These are phyloP conservation scores for Euglossa dilemma DNA, from an alignment of 1,140 invertebrate genomes.

Conservation along the genomic window DNA sequence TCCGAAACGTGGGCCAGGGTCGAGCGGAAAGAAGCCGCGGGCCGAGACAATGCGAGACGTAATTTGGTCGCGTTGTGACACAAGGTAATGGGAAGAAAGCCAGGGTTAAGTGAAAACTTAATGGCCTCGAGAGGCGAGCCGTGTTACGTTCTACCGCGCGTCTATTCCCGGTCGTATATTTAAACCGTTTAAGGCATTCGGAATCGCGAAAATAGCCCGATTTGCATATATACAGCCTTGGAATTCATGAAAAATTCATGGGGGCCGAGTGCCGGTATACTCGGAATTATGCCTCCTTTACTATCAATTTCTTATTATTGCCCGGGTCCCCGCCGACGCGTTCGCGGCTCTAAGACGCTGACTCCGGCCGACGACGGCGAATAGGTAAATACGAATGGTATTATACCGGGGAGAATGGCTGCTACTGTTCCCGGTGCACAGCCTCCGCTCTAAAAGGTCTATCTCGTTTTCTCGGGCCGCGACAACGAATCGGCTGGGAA, in stretches of 20 bases:
- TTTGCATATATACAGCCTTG: conserved; percentile 80
- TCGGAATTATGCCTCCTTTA: conserved; percentile 76
- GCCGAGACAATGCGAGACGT: neutral
- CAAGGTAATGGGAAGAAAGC: conserved; percentile 33
- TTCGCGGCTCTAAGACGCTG: conserved; percentile 32
- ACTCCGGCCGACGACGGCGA: conserved; percentile 33
- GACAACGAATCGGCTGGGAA: conserved; percentile 35
- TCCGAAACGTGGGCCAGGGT: neutral
- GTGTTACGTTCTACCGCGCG: conserved; percentile 75
- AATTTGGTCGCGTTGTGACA: conserved; percentile 32
- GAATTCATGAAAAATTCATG: conserved; percentile 81
- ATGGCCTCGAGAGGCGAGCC: conserved; percentile 75
- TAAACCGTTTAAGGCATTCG: conserved; percentile 79
- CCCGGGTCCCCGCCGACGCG: conserved; percentile 42
- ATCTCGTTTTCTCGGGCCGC: neutral
- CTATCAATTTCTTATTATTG: conserved; percentile 77
- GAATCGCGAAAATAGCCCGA: conserved; percentile 78
- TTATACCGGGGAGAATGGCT: conserved; percentile 32
- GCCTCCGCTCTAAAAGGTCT: conserved; percentile 20
- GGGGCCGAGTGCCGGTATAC: conserved; percentile 72
- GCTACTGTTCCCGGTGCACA: neutral
- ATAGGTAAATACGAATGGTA: conserved; percentile 57
- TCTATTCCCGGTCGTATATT: conserved; percentile 76
- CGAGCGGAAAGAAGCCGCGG: neutral
- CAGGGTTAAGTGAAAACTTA: conserved; percentile 74